phyloP scores from a whole-genome alignment of 2,113 vertebrate species.

The Mormyrus lacerda region DNA sequence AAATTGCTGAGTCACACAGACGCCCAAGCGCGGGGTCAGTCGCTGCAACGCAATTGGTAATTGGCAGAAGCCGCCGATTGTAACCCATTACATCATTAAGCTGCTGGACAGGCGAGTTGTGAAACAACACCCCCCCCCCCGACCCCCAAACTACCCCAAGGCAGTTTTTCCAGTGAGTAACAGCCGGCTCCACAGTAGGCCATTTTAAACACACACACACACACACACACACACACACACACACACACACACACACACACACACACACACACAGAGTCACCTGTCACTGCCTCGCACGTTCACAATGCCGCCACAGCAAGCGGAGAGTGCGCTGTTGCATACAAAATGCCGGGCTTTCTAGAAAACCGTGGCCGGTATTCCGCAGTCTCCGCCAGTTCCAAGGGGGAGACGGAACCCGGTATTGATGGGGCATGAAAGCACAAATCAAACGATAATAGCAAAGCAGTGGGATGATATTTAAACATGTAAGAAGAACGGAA shows the following conservation, averaged over 20 bases:
- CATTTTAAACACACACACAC: neutral
- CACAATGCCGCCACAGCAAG: neutral
- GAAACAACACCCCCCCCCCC: neutral
- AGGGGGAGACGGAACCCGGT: neutral
- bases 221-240: neutral
- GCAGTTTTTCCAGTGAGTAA: neutral
- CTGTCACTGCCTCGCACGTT: neutral
- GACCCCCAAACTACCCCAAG: neutral
- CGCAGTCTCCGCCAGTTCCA: neutral
- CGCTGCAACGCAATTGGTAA: slow-evolving; percentile 17
- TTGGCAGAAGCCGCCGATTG: slow-evolving; percentile 23
- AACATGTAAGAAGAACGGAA: neutral
- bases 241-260: neutral
- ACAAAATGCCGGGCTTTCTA: neutral
- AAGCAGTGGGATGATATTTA: slow-evolving; percentile 19
- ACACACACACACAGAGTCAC: slow-evolving; percentile 4
- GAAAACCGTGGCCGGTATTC: neutral
- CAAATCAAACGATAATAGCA: neutral
- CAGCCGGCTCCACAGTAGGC: neutral
- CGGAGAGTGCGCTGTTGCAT: neutral
- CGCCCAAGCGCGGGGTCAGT: neutral
- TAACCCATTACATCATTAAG: slow-evolving; percentile 18
- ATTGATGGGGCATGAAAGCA: neutral
- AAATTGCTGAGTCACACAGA: slow-evolving; percentile 34
- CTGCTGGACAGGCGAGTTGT: slow-evolving; percentile 9